Evolutionary conservation across 2,113 vertebrate species (phyloP), one percentile per base, ranked within the genome.

Genomic region (Antechinus flavipes): DNA sequence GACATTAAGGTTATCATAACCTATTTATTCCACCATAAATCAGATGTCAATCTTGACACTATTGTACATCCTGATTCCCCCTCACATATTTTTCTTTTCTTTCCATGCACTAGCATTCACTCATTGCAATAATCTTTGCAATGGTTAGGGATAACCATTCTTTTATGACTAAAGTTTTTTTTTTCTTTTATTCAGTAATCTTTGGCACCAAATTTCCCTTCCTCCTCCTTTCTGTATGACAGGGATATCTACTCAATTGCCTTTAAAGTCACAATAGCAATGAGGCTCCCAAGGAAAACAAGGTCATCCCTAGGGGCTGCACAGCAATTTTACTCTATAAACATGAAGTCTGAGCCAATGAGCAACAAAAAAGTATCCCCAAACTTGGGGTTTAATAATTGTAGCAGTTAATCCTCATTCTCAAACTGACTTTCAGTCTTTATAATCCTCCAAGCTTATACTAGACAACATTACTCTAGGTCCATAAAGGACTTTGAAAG

Each of bases 131-230:
- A 35, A 35, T 92, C 49, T 96, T 90, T 54, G 56, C 8, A 49
- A 49, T 49, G 49, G 7, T 90, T 47, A 89, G 14, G 1, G 3
- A 55, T 94, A 68, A 94, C 94, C 89, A 49, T 0, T 54, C 42
- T 94, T 95, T 94, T 94, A 96, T 97, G 97, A 96, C 53, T 54
- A 96, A 92, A 53, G 35, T 61, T 93, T 84, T 54, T 47, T 50
- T 52, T 76, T 93, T 96, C 93, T 98, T 94, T 95, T 68, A 55
- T 47, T 50, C 35, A 25, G 0, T 91, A 12, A 89, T 93, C 46
- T 54, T 90, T 95, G 55, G 5, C 90, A 68, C 89, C 35, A 89
- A 68, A 30, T 54, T 89, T 91, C 50, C 91, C 94, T n/a, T 54
- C 61, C 30, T 89, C 76, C 54, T 68, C 55, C 93, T 14, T 92